Conservation (phyloP, 1,140 invertebrate species). For the Calliphora vicina region DNA sequence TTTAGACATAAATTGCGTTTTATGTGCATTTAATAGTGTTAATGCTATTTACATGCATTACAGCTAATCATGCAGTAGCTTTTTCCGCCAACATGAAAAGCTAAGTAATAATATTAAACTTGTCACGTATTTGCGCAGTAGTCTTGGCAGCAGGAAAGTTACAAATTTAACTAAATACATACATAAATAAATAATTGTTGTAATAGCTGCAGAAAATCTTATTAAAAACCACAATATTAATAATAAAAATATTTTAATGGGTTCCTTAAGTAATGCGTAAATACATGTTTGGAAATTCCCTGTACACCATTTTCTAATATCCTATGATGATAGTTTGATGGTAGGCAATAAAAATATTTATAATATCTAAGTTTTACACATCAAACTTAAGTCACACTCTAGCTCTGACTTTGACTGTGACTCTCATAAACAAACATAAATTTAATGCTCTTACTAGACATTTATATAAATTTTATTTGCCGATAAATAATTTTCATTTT, state of each 20-base stretch:
- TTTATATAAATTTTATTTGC: neutral
- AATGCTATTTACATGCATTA: neutral
- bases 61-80: neutral
- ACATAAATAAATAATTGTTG: neutral
- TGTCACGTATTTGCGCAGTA: neutral
- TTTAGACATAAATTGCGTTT: neutral
- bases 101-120: neutral
- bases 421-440: neutral
- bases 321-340: neutral
- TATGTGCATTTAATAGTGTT: neutral
- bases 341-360: neutral
- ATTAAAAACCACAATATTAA: no score
- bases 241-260: neutral
- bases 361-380: neutral
- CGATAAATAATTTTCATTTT: conserved; percentile 14
- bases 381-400: conserved; percentile 1
- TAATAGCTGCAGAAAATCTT: no score
- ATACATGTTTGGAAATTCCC: neutral
- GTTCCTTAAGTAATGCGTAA: neutral
- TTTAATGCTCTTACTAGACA: neutral
- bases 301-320: neutral
- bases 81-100: neutral
- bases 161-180: neutral
- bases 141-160: neutral
- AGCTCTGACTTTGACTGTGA: neutral